phyloP scores from a whole-genome alignment of 2,797 vertebrate genomes.

The Pseudomugil gertrudae region DNA sequence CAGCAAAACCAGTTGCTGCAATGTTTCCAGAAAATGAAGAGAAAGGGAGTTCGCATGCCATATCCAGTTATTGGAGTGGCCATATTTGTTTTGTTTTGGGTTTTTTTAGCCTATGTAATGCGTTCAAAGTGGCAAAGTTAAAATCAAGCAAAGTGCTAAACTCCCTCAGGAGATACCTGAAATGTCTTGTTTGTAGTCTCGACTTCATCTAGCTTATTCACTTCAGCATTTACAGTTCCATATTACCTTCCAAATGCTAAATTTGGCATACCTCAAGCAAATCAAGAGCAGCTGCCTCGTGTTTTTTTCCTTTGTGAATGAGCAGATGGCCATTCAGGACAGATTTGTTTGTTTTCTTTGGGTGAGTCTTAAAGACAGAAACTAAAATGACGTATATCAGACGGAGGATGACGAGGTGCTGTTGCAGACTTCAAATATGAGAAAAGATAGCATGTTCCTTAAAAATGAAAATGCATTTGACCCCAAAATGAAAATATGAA shows the following conservation, averaged over 20 bases:
- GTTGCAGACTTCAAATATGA: background rate
- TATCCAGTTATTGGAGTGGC: constrained; percentile 4
- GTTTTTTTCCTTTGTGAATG: background rate
- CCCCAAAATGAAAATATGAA: background rate
- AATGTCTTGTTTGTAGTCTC: constrained; percentile 5
- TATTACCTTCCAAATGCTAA: background rate
- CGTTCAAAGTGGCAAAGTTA: background rate
- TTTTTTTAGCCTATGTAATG: background rate
- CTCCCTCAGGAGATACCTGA: background rate
- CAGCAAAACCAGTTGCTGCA: constrained; percentile 12
- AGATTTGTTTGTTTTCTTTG: background rate
- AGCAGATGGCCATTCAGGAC: background rate
- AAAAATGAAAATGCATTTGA: background rate
- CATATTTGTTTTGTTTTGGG: background rate
- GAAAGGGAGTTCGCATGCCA: constrained; percentile 28
- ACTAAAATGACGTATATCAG: background rate
- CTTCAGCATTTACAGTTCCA: background rate
- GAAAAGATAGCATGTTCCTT: background rate
- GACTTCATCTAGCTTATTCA: background rate
- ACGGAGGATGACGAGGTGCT: background rate
- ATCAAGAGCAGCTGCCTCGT: background rate
- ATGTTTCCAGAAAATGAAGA: constrained; percentile 22
- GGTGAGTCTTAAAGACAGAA: background rate
- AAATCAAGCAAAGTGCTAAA: background rate
- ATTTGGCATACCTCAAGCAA: background rate